Conservation (phyloP, 2,113 vertebrate genomes). For the Lycocorax pyrrhopterus region DNA sequence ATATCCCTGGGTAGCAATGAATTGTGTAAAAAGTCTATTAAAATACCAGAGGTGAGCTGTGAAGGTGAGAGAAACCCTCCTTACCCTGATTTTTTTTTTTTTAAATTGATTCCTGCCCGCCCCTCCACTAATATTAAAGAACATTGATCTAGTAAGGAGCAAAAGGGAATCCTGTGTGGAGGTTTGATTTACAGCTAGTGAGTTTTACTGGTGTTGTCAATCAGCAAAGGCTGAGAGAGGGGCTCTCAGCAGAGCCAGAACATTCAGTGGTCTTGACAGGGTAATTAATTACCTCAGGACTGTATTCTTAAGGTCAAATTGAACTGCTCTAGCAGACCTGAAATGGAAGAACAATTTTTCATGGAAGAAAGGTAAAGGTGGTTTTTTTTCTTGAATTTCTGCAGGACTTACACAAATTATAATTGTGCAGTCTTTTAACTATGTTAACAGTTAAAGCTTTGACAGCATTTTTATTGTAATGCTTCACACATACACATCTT, state of each 20-base stretch:
- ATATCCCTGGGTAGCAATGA: not conserved
- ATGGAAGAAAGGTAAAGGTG: constrained; percentile 25
- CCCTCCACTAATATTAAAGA: not conserved
- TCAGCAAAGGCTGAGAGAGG: constrained; percentile 47
- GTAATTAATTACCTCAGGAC: constrained; percentile 67
- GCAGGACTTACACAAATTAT: not conserved
- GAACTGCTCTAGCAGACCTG: constrained; percentile 14
- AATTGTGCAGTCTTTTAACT: not conserved
- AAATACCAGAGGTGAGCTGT: constrained; percentile 18
- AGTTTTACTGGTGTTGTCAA: constrained; percentile 68
- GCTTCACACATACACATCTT: not conserved
- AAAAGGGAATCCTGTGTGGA: constrained; percentile 58
- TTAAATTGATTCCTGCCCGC: not conserved
- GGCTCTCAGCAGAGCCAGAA: not conserved
- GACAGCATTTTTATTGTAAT: constrained; percentile 4
- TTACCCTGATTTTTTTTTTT: not conserved
- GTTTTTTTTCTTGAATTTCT: not conserved
- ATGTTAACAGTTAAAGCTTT: not conserved
- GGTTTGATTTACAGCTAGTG: constrained; percentile 73
- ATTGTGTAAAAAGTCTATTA: not conserved
- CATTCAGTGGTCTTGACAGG: constrained; percentile 46
- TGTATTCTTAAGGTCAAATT: constrained; percentile 55
- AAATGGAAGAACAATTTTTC: constrained; percentile 21
- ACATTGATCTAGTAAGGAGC: constrained; percentile 21
- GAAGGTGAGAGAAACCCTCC: constrained; percentile 32